Evolutionary conservation across 1,140 invertebrate species (phyloP), one percentile per base, ranked within the genome.

Genomic region (Drosophila tristis): DNA sequence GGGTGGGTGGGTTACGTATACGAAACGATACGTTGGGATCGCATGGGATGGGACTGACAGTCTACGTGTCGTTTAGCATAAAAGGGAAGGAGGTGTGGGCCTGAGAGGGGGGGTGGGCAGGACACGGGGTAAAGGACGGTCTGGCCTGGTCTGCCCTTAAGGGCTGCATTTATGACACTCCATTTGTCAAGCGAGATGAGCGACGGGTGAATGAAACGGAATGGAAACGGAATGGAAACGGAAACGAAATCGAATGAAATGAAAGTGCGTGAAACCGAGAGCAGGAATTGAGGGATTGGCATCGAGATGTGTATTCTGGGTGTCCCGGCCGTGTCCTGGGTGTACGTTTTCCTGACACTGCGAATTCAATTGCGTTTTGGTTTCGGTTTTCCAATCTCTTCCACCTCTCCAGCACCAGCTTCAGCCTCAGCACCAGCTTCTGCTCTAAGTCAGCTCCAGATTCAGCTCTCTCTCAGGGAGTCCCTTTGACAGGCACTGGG

Each of bases 151-250:
- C 62, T 82, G 73, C 79, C 82, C 85, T 87, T 80, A 86, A 90
- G 85, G 85, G 85, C 86, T 90, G 80, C 85, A 90, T 90, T 90
- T 90, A 90, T 90, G 85, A 90, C 85, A 90, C 86, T 90, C 85
- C 85, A 90, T 90, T 90, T 90, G 85, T 90, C 85, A 90, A 73
- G 86, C 78, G 85, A 87, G 35, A 78, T 78, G 81, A 82, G 76
- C 85, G 85, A 72, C 64, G 54, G 70, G 70, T 80, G 73, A 73
- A 68, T 74, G 60, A 84, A 74, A 74, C 63, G 66, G 49, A 43
- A 31, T 45, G 63, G 43, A 54, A 53, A 59, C 55, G 70, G 61
- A 72, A 72, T 74, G 72, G 71, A 49, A 57, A 43, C 65, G 71
- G 59, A 65, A 45, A 54, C 43, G 71, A 65, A 65, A 63, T 73